Evolutionary conservation across 2,888 invertebrate genomes (phyloP).

Genomic region (Nemoura dubitans): DNA sequence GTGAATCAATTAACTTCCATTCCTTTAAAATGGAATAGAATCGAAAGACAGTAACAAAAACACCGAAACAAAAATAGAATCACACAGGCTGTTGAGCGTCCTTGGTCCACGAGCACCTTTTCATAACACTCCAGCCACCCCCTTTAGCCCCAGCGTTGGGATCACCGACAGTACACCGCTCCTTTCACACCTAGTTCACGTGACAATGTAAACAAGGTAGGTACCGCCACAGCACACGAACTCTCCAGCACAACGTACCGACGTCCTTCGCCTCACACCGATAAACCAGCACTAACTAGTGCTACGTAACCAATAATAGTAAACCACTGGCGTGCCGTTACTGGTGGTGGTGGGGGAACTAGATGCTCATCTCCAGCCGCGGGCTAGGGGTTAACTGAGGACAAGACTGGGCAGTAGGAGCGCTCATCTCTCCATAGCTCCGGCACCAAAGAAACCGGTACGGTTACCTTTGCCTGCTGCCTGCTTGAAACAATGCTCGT

Average conservation of each 20-base stretch:
- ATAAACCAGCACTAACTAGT: background rate
- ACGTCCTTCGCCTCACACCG: background rate
- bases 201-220: background rate
- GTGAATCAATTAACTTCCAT: too few relatives aligned
- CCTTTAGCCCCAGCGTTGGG: background rate
- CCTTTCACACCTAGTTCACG: background rate
- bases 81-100: too few relatives aligned
- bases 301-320: background rate
- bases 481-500: background rate
- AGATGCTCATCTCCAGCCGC: background rate
- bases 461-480: background rate
- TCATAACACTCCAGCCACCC: background rate
- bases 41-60: too few relatives aligned
- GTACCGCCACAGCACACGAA: background rate
- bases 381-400: background rate
- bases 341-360: background rate
- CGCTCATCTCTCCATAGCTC: background rate
- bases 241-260: background rate
- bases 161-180: background rate
- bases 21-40: too few relatives aligned
- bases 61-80: too few relatives aligned
- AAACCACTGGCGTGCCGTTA: conserved; percentile 12
- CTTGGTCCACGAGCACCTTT: too few relatives aligned
- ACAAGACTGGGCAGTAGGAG: background rate
- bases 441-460: background rate